Conservation (phyloP, 2,888 invertebrate species). For the Atrina japonica region DNA sequence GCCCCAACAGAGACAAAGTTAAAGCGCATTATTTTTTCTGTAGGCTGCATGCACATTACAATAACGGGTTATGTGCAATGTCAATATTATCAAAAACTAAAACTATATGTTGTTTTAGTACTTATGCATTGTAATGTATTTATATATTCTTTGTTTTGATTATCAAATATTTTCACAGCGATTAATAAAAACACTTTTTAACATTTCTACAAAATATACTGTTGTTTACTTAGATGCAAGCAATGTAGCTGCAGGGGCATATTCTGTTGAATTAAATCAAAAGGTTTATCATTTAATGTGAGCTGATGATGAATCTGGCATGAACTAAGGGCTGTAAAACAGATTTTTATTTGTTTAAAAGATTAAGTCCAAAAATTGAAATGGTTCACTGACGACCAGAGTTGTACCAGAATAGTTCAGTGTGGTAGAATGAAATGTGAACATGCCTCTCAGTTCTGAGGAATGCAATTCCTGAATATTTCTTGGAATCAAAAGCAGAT, state of each 20-base stretch:
- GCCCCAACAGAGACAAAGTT: no score
- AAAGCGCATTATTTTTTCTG: no score
- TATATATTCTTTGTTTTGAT: no score
- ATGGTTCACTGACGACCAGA: constrained; percentile 6
- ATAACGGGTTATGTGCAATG: no score
- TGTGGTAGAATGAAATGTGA: constrained; percentile 6
- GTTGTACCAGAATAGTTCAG: constrained; percentile 8
- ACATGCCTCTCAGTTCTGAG: constrained; percentile 6
- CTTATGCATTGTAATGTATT: no score
- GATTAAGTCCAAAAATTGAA: constrained; percentile 7
- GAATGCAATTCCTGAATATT: constrained; percentile 16
- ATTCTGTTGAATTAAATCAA: not conserved
- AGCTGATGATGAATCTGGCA: constrained; percentile 6
- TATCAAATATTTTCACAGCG: not conserved
- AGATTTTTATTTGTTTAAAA: constrained; percentile 11
- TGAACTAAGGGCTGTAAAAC: no score
- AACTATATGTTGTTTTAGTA: no score
- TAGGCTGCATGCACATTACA: no score
- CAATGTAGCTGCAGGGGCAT: not conserved
- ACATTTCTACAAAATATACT: not conserved
- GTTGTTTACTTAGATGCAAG: not conserved
- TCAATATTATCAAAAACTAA: no score
- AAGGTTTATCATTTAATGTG: constrained; percentile 12
- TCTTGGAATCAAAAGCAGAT: constrained; percentile 19
- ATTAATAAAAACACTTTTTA: no score